A percentile compares a stretch with the other conserved stretches of the same genome.
These are phyloP conservation scores for Artemia franciscana DNA, from an alignment of 1,140 invertebrate species.

Conservation along the genomic window DNA sequence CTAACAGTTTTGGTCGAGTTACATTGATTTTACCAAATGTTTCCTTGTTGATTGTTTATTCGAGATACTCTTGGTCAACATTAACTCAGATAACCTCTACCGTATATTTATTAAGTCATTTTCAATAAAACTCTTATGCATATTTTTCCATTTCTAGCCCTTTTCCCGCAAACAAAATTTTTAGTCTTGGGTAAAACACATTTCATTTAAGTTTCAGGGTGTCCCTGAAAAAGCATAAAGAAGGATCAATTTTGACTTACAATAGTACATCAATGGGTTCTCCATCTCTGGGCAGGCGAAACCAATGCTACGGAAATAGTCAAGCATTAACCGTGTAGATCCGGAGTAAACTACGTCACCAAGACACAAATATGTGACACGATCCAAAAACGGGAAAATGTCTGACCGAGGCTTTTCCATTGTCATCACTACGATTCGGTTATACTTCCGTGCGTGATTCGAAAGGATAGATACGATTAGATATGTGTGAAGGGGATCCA, in stretches of 20 bases:
- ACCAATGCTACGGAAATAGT: conserved; percentile 71
- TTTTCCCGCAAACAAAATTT: no score
- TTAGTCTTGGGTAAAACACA: no score
- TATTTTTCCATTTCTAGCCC: no score
- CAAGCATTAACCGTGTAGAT: conserved; percentile 61
- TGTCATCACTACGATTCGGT: conserved; percentile 61
- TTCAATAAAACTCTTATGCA: no score
- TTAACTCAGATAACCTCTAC: no score
- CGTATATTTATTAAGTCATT: no score
- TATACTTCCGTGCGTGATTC: conserved; percentile 70
- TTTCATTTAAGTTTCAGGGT: no score
- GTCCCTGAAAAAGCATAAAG: background rate
- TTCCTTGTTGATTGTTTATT: no score
- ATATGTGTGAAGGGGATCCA: conserved; percentile 75
- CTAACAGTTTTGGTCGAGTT: no score
- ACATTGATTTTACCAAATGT: no score
- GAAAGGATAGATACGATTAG: conserved; percentile 73
- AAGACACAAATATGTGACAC: conserved; percentile 56
- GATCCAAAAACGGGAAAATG: conserved; percentile 70
- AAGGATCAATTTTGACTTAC: conserved; percentile 29
- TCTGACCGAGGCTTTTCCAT: conserved; percentile 82
- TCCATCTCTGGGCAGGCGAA: conserved; percentile 78
- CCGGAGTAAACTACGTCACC: conserved; percentile 77
- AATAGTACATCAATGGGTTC: conserved; percentile 79
- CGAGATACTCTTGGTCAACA: no score